Percentiles rank a stretch among this genome's conserved stretches.
Conservation (phyloP, 1,140 invertebrate genomes). For the Anoplolepis gracilipes region DNA sequence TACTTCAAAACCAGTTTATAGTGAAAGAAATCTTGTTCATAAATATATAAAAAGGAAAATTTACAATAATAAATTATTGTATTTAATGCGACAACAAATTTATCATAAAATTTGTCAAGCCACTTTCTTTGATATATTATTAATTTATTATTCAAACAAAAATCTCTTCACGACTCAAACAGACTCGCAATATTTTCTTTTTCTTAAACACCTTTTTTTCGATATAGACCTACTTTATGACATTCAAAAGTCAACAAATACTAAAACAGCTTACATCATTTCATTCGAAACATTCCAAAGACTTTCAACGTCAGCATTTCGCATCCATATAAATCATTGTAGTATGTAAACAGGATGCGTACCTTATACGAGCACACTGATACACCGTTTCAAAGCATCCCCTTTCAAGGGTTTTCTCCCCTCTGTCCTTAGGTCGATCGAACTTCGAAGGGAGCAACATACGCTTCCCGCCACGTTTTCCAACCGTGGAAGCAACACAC, state of each 20-base stretch:
- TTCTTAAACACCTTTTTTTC: not conserved
- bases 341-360: slow-evolving; percentile 12
- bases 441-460: slow-evolving; percentile 68
- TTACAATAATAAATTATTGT: not conserved
- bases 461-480: slow-evolving; percentile 52
- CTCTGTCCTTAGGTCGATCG: slow-evolving; percentile 62
- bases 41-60: not conserved
- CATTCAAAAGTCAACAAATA: slow-evolving; percentile 30
- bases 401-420: slow-evolving; percentile 52
- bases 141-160: not conserved
- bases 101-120: not conserved
- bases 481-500: slow-evolving; percentile 4
- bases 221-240: not conserved
- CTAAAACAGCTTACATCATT: not conserved
- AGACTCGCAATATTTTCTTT: not conserved
- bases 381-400: slow-evolving; percentile 62
- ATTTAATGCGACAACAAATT: not conserved
- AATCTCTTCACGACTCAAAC: not conserved
- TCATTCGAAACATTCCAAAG: not conserved
- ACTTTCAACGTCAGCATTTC: slow-evolving; percentile 3
- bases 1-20: not conserved
- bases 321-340: not conserved
- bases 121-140: not conserved
- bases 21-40: not conserved
- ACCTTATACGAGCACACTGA: slow-evolving; percentile 55